These are phyloP conservation scores for Zaprionus vittiger DNA, from an alignment of 1,140 invertebrate species.

Conservation along the genomic window DNA sequence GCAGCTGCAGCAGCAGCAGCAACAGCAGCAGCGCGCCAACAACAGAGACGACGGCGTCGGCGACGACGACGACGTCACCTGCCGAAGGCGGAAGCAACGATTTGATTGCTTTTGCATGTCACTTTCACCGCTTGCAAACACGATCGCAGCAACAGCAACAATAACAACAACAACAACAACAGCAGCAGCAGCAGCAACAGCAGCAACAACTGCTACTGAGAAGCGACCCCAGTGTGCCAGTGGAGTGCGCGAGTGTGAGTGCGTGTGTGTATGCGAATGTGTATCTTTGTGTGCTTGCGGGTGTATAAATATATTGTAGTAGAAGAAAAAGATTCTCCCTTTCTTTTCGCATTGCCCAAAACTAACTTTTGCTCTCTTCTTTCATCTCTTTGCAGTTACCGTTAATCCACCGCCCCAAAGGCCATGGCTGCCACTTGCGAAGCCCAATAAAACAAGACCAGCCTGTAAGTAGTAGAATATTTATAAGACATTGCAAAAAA, in stretches of 20 bases:
- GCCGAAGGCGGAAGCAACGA: slow-evolving; percentile 80
- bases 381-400: slow-evolving; percentile 90
- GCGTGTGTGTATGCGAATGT: slow-evolving; percentile 10
- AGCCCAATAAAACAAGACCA: slow-evolving; percentile 93
- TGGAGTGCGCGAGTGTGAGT: slow-evolving; percentile 42
- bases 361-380: slow-evolving; percentile 44
- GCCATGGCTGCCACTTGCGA: slow-evolving; percentile 96
- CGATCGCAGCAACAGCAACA: slow-evolving; percentile 6
- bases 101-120: slow-evolving; percentile 82
- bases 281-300: slow-evolving; percentile 34
- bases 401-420: slow-evolving; percentile 94
- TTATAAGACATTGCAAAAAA: too few relatives aligned
- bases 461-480: slow-evolving; percentile 89
- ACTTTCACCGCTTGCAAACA: slow-evolving; percentile 76
- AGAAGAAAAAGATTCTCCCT: slow-evolving; percentile 26
- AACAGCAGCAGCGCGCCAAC: not conserved
- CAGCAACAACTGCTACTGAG: not conserved
- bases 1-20: slow-evolving; percentile 9
- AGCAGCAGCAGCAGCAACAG: not conserved
- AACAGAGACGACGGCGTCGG: slow-evolving; percentile 16
- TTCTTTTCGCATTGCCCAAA: slow-evolving; percentile 17
- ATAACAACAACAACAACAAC: slow-evolving; percentile 31
- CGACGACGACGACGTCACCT: slow-evolving; percentile 42
- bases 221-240: slow-evolving; percentile 55
- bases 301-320: slow-evolving; percentile 60